Evolutionary conservation across 2,113 vertebrate genomes (phyloP), one percentile per base, ranked within the genome.

Genomic region (Anseranas semipalmata): DNA sequence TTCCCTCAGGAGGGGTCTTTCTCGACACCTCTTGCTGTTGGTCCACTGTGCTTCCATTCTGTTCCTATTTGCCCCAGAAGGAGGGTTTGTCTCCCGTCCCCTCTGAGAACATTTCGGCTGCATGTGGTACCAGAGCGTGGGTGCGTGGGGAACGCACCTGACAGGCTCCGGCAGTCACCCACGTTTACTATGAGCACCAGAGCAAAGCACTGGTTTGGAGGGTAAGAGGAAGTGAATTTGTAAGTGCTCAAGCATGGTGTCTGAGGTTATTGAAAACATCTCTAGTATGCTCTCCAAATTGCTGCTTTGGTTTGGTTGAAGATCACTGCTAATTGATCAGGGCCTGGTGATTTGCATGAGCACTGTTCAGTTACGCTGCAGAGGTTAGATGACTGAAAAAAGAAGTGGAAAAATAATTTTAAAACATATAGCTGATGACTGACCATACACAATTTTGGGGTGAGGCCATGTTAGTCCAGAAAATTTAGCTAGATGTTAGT

Each of bases 111-210:
- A 0, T 53, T 48, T 17, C 24, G 20, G 6, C 33, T 48, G 50
- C 41, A 7, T 1, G 0, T 21, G 71, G 22, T 13, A 12, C 22
- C 43, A 4, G 7, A 33, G 22, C 3, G 10, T 0, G 0, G 0
- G 25, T 6, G 37, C 1, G 0, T 18, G n/a, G 9, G 33, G 37
- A 9, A 18, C 19, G 12, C 17, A 15, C n/a, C 28, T 3, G 13
- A 3, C 28, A 2, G 50, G 19, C 62, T 17, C 32, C 1, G 3
- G 48, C 2, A 2, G 25, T 39, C 3, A 2, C 28, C 35, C 1
- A 3, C 7, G 14, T 12, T 65, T 20, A 35, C 27, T 20, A 52
- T 37, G 28, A 30, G 59, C 8, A 11, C 6, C 20, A 16, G 19
- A 33, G 37, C 67, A 6, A 15, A 28, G 91, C 53, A 3, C 19